Percentiles rank a stretch among this genome's conserved stretches.
Conservation (phyloP, 64 coral and sea anemone genomes). For the Pocillopora verrucosa region DNA sequence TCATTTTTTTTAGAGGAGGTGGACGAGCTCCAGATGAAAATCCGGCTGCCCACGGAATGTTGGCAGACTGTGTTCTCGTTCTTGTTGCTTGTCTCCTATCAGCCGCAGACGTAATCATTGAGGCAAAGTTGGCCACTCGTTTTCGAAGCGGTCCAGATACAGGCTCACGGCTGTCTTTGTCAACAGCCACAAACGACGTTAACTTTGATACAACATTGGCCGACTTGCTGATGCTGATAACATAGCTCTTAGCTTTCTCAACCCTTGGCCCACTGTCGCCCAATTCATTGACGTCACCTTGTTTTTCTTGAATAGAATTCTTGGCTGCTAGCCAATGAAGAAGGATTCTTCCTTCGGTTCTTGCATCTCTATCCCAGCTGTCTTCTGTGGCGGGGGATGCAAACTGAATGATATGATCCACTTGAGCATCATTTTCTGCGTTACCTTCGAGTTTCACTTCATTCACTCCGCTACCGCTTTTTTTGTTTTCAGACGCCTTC, state of each 20-base stretch:
- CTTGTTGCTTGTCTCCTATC: too few species aligned
- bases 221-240: constrained; percentile 36
- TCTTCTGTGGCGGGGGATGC: background rate
- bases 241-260: background rate
- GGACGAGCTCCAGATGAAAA: too few species aligned
- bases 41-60: too few species aligned
- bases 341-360: background rate
- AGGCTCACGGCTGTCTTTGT: constrained; percentile 21
- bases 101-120: too few species aligned
- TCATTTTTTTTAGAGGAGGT: too few species aligned
- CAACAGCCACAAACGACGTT: constrained; percentile 59
- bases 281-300: constrained; percentile 1
- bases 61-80: too few species aligned
- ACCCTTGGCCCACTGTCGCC: background rate
- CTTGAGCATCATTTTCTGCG: background rate
- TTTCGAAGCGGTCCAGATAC: background rate
- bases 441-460: constrained; percentile 2
- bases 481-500: background rate
- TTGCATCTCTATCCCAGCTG: background rate
- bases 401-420: background rate
- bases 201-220: constrained; percentile 48
- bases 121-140: background rate
- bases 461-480: background rate
- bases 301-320: constrained; percentile 54
- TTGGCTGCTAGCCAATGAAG: constrained; percentile 73